Evolutionary conservation across 2,113 vertebrate genomes (phyloP).

Genomic region (Arenaria interpres): DNA sequence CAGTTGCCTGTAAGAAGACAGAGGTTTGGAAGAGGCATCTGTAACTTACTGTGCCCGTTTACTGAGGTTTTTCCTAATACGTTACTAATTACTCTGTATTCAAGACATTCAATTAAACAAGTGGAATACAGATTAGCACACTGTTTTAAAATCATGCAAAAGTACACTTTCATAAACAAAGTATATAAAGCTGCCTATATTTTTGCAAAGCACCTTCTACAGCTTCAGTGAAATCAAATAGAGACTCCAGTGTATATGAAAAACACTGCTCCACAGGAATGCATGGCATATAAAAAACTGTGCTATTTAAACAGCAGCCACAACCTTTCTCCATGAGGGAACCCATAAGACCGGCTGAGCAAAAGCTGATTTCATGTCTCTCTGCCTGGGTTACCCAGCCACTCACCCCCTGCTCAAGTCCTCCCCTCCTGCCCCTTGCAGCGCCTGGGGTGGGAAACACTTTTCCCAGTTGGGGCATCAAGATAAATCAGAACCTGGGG

Average conservation of each 20-base stretch:
- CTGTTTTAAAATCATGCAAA: not conserved
- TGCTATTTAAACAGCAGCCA: not conserved
- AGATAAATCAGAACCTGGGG: not conserved
- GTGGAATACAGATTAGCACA: not conserved
- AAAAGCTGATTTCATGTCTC: not conserved
- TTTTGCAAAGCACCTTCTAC: not conserved
- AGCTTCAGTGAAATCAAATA: not conserved
- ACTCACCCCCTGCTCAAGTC: not conserved
- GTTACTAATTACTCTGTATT: not conserved
- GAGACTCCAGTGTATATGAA: not conserved
- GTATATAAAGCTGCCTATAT: not conserved
- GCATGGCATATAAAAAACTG: not conserved
- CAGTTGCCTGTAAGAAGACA: not conserved
- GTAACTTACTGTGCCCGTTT: not conserved
- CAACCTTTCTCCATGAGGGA: not conserved
- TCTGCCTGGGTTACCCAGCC: not conserved
- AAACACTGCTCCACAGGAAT: not conserved
- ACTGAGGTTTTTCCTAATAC: not conserved
- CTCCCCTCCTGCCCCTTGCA: fast-evolving
- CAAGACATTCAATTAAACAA: not conserved
- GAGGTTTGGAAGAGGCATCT: not conserved
- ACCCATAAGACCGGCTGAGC: fast-evolving
- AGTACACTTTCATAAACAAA: not conserved
- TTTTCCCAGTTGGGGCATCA: not conserved
- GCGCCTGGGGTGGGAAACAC: not conserved